Base-by-base conservation (phyloP, 2,888 invertebrate genomes). In the Chirona hameri region DNA sequence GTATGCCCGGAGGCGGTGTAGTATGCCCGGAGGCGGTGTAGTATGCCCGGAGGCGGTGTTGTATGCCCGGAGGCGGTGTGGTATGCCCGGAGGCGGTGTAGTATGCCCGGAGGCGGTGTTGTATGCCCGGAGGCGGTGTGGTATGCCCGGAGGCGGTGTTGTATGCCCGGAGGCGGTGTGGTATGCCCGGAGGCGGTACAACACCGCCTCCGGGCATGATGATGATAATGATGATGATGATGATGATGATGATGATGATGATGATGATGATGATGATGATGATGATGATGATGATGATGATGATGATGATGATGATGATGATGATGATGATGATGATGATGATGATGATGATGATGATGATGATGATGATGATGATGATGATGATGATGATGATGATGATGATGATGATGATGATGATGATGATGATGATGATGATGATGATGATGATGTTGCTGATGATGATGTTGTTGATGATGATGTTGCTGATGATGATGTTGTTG, bases 191-290 rank as follows among this genome's bases (percentile, higher is more conserved):
- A 65, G 18, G 65, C 21, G 18, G 65, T 21, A 21, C 21, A n/a
- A 18, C 18, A n/a, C n/a, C 21, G 65, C n/a, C 21, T 18, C n/a
- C 21, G 65, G 18, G 65, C 21, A 21, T 18, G 65, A 21, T 18
- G 65, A 21, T 18, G 21, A 21, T n/a, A 18, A 21, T 18, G 21
- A 21, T 18, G 65, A 21, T 18, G 65, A 21, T 18, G 21, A 21
- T 18, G 65, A n/a, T 65, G 65, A 65, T 65, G 65, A n/a, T 65
- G 65, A 65, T 65, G 65, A n/a, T 65, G 65, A 65, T 65, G 65
- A n/a, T 65, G 65, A 65, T 65, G 65, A n/a, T 65, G 65, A 65
- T 65, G 65, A n/a, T 65, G 65, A 65, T 65, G 65, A n/a, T 65
- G 65, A 65, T 65, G 65, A n/a, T 65, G 65, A 65, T 65, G 65